Evolutionary conservation across 23 tunicate genomes (phyloP).

Genomic region (Phallusia fumigata): DNA sequence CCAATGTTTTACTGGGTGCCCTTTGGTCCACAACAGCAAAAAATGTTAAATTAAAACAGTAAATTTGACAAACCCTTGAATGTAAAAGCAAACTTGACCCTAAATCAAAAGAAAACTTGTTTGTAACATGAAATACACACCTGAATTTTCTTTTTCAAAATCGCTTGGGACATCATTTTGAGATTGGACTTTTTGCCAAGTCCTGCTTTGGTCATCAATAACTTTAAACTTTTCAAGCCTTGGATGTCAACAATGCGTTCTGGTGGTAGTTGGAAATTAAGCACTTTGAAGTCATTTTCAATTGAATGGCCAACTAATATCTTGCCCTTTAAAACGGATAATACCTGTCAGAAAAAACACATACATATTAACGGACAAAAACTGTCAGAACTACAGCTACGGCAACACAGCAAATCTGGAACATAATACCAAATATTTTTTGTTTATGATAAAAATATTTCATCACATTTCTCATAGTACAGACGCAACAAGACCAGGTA

Average conservation of each 20-base stretch:
- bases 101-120: too few relatives aligned
- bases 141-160: not conserved
- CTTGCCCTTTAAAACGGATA: not conserved
- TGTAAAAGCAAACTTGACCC: too few relatives aligned
- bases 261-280: not conserved
- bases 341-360: not conserved
- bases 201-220: not conserved
- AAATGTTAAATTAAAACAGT: too few relatives aligned
- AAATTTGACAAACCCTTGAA: too few relatives aligned
- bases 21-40: too few relatives aligned
- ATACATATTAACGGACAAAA: not conserved
- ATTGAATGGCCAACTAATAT: slow-evolving; percentile 19
- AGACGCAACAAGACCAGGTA: too few relatives aligned
- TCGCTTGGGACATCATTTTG: not conserved
- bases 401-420: too few relatives aligned
- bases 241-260: not conserved
- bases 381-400: not conserved
- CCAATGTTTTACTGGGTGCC: too few relatives aligned
- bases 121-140: not conserved
- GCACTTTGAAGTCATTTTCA: not conserved
- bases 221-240: not conserved
- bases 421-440: too few relatives aligned
- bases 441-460: too few relatives aligned
- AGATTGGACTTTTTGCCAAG: not conserved
- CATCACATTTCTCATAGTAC: too few relatives aligned